Percentiles rank a stretch among this genome's conserved stretches.
Evolutionary conservation across 2,113 vertebrate genomes (phyloP).

Genomic region (Otolemur garnettii): DNA sequence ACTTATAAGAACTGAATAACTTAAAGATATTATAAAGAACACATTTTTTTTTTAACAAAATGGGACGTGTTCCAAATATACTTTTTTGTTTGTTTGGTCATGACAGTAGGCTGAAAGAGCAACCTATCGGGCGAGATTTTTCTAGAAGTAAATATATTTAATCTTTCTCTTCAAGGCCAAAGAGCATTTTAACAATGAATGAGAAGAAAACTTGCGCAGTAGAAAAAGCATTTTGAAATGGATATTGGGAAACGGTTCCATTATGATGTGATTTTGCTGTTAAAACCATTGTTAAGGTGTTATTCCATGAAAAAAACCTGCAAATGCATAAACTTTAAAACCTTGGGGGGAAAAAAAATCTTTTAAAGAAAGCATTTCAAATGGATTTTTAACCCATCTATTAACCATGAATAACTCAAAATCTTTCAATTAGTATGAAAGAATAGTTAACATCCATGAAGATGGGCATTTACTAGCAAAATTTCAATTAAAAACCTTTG

Average conservation of each 20-base stretch:
- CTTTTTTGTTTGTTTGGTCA: background rate
- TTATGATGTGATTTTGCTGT: background rate
- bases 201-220: conserved; percentile 6
- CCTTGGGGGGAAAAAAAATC: background rate
- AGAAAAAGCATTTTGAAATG: conserved; percentile 43
- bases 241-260: conserved; percentile 30
- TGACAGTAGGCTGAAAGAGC: background rate
- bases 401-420: conserved; percentile 26
- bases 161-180: conserved; percentile 40
- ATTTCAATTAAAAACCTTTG: conserved; percentile 36
- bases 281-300: conserved; percentile 35
- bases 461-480: conserved; percentile 50
- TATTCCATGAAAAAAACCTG: background rate
- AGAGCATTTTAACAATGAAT: conserved; percentile 36
- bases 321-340: background rate
- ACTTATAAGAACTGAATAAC: background rate
- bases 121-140: background rate
- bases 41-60: conserved; percentile 32
- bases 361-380: background rate
- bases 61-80: background rate
- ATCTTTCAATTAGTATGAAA: conserved; percentile 43
- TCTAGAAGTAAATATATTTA: conserved; percentile 49
- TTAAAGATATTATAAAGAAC: background rate
- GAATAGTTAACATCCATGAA: background rate
- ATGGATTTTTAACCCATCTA: background rate